These are phyloP conservation scores for Eilema sororculum DNA, from an alignment of 2,888 invertebrate species.

Conservation along the genomic window DNA sequence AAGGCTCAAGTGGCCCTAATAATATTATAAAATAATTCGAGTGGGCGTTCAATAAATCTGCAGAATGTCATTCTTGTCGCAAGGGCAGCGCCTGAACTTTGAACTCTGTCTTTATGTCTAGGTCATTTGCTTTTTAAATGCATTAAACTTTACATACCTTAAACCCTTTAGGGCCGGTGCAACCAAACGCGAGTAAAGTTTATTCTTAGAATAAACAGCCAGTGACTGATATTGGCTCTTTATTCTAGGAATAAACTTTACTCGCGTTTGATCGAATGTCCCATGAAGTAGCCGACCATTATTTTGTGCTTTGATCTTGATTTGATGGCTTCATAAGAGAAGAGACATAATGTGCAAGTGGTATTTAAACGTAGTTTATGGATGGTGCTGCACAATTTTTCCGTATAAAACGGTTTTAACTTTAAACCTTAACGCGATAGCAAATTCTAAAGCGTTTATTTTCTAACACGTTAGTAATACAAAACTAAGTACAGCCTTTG, in stretches of 20 bases:
- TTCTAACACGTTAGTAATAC: not conserved
- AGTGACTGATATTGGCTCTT: too few species aligned
- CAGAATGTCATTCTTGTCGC: slow-evolving; percentile 44
- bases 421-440: not conserved
- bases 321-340: too few species aligned
- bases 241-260: too few species aligned
- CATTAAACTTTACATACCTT: not conserved
- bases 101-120: slow-evolving; percentile 21
- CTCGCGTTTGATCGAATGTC: too few species aligned
- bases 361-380: too few species aligned
- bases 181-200: too few species aligned
- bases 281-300: not conserved
- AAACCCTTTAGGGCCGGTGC: not conserved
- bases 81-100: slow-evolving; percentile 39
- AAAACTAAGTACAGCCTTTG: slow-evolving; percentile 18
- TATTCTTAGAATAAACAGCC: too few species aligned
- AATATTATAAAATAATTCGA: slow-evolving; percentile 39
- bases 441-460: not conserved
- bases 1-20: slow-evolving; percentile 35
- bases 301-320: not conserved
- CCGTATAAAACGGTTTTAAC: too few species aligned
- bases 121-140: not conserved
- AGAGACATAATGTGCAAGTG: too few species aligned
- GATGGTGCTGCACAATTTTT: too few species aligned
- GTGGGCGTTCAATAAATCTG: slow-evolving; percentile 33